Evolutionary conservation across 1,140 invertebrate species (phyloP).

Genomic region (Matsumurasca onukii): DNA sequence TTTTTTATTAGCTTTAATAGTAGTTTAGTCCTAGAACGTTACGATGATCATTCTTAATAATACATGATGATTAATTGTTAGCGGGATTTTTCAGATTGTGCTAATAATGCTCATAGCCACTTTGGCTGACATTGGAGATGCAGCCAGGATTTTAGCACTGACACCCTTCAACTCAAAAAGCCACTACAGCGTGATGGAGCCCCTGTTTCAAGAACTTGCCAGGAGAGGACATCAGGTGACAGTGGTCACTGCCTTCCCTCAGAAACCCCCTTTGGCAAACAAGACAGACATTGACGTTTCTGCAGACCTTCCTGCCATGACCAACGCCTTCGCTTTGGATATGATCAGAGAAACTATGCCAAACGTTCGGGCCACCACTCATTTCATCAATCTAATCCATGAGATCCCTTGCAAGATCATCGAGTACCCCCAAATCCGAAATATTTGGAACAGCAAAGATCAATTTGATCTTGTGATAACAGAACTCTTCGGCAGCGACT

Average conservation of each 20-base stretch:
- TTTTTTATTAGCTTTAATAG: too few relatives aligned
- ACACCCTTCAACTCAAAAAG: constrained; percentile 64
- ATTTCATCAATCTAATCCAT: not conserved
- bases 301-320: not conserved
- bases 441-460: constrained; percentile 50
- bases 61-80: too few relatives aligned
- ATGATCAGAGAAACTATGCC: not conserved
- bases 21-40: too few relatives aligned
- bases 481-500: constrained; percentile 42
- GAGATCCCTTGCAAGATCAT: not conserved
- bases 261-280: too few relatives aligned
- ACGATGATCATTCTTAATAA: too few relatives aligned
- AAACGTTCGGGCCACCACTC: not conserved
- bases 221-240: constrained; percentile 60
- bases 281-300: constrained; percentile 33
- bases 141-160: constrained; percentile 55
- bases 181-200: constrained; percentile 66
- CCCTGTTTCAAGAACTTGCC: constrained; percentile 59
- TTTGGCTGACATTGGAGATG: not conserved
- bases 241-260: too few relatives aligned
- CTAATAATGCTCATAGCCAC: too few relatives aligned
- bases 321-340: not conserved
- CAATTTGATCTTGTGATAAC: constrained; percentile 46
- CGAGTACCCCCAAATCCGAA: constrained; percentile 47
- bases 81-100: too few relatives aligned